Conservation (phyloP, 2,888 invertebrate genomes). For the Sympetrum striolatum region DNA sequence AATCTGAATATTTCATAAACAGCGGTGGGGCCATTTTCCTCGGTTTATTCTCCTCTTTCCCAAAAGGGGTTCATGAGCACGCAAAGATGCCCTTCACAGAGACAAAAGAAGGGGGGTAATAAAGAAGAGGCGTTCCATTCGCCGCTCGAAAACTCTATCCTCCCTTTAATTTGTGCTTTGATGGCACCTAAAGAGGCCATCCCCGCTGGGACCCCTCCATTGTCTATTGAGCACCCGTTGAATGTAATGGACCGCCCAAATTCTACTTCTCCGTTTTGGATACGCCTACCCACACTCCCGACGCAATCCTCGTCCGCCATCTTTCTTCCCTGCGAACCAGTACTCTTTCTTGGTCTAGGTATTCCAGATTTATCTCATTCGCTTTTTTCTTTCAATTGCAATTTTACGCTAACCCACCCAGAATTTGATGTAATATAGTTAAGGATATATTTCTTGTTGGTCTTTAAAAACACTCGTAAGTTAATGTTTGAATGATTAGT, state of each 20-base stretch:
- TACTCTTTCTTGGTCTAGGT: too few species aligned
- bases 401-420: neutral
- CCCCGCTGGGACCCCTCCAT: neutral
- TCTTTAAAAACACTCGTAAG: too few species aligned
- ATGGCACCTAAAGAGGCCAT: constrained; percentile 12
- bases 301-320: neutral
- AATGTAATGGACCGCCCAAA: constrained; percentile 24
- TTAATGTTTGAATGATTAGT: too few species aligned
- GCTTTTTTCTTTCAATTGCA: neutral
- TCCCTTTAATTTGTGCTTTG: constrained; percentile 28
- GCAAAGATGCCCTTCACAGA: neutral
- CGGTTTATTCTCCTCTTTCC: too few species aligned
- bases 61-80: too few species aligned
- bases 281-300: neutral
- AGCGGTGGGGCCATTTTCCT: too few species aligned
- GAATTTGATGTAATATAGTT: neutral
- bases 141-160: neutral
- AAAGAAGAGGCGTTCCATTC: neutral
- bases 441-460: neutral
- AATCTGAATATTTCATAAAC: neutral
- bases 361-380: neutral
- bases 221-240: constrained; percentile 15
- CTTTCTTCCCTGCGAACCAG: neutral
- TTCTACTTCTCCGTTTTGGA: neutral
- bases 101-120: neutral